These are phyloP conservation scores for Phytoseiulus persimilis DNA, from an alignment of 2,888 invertebrate species.

Conservation along the genomic window DNA sequence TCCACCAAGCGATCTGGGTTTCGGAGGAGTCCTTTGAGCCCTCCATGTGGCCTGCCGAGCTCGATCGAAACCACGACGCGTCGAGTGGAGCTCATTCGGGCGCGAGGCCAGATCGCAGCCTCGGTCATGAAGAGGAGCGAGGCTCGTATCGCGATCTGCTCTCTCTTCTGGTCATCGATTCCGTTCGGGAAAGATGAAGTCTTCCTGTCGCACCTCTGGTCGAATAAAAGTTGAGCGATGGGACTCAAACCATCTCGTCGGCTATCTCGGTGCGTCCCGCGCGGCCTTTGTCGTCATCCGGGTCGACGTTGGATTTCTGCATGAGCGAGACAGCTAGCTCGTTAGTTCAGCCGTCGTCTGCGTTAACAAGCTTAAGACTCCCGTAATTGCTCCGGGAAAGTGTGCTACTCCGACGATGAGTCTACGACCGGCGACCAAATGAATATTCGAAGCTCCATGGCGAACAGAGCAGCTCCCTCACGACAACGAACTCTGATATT, in stretches of 20 bases:
- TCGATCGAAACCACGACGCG: too few species aligned
- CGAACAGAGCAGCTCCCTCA: neutral
- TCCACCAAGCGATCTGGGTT: too few species aligned
- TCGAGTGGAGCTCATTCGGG: too few species aligned
- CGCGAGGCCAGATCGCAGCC: too few species aligned
- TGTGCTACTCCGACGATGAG: neutral
- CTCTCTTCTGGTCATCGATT: too few species aligned
- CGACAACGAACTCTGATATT: neutral
- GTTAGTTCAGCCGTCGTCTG: neutral
- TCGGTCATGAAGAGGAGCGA: too few species aligned
- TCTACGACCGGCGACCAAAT: neutral
- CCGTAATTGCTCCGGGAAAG: neutral
- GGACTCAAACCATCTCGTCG: neutral
- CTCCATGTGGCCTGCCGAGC: too few species aligned
- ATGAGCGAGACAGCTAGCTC: neutral
- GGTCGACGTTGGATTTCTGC: neutral
- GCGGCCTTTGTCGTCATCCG: neutral
- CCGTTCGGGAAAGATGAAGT: too few species aligned
- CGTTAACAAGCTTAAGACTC: constrained; percentile 5
- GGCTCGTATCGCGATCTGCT: too few species aligned
- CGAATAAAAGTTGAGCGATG: neutral
- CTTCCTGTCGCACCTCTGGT: neutral
- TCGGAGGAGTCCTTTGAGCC: too few species aligned
- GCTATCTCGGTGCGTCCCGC: too few species aligned
- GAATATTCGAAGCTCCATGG: neutral